phyloP scores from a whole-genome alignment of 2,797 vertebrate species.

The Antrozous pallidus region DNA sequence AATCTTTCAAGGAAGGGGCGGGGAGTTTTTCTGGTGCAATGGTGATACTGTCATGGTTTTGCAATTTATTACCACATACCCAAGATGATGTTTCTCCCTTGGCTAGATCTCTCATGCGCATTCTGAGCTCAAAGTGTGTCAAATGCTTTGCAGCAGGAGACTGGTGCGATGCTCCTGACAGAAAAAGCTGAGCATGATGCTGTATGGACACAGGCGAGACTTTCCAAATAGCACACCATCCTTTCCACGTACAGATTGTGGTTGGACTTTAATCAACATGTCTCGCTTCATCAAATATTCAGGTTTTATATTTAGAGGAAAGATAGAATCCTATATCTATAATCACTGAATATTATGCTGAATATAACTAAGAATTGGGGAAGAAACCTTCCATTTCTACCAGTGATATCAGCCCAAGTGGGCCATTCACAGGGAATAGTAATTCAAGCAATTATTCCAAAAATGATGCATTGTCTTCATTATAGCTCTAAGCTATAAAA shows the following conservation, averaged over 20 bases:
- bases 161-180: background rate
- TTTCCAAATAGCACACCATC: background rate
- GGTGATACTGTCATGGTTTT: background rate
- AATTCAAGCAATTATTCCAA: conserved; percentile 85
- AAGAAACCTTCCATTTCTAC: conserved; percentile 74
- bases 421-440: conserved; percentile 78
- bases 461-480: conserved; percentile 85
- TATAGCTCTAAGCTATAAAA: conserved; percentile 82
- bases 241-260: background rate
- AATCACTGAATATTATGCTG: conserved; percentile 55
- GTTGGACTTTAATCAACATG: conserved; percentile 15
- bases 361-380: conserved; percentile 66
- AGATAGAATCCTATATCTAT: conserved; percentile 16
- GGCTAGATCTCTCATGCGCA: background rate
- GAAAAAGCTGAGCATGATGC: background rate
- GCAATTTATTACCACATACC: background rate
- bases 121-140: background rate
- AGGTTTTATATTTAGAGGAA: conserved; percentile 57
- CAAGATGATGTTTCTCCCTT: background rate
- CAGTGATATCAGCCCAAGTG: conserved; percentile 69
- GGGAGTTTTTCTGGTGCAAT: background rate
- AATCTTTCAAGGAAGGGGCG: background rate
- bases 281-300: conserved; percentile 54
- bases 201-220: background rate
- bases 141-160: background rate